A percentile compares a stretch with the other conserved stretches of the same genome.
These are phyloP conservation scores for Vanessa tameamea DNA, from an alignment of 1,140 invertebrate genomes.

Conservation along the genomic window DNA sequence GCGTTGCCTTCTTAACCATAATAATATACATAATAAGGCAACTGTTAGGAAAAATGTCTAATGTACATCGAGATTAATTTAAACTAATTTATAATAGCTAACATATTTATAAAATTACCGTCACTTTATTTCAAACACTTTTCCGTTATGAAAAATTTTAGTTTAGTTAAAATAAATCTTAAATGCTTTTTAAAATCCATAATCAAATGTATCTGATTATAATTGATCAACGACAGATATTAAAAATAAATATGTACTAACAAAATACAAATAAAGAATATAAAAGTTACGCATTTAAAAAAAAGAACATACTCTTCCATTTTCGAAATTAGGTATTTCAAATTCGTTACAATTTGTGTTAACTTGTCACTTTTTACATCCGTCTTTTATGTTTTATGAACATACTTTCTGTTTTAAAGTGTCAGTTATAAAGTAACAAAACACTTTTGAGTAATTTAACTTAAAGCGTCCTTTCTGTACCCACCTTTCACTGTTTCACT, in stretches of 20 bases:
- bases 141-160: background rate
- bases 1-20: too few species aligned
- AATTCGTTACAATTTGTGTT: background rate
- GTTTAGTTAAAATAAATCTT: background rate
- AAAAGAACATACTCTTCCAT: background rate
- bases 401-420: constrained; percentile 13
- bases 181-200: background rate
- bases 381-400: constrained; percentile 5
- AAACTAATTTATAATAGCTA: too few species aligned
- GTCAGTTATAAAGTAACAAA: constrained; percentile 25
- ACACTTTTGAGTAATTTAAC: constrained; percentile 21
- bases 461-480: constrained; percentile 24
- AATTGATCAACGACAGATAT: too few species aligned
- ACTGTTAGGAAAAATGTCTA: too few species aligned
- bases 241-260: too few species aligned
- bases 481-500: constrained; percentile 31
- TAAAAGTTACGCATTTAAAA: too few species aligned
- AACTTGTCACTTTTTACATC: background rate
- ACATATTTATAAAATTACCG: too few species aligned
- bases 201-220: background rate
- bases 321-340: background rate
- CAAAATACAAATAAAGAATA: too few species aligned
- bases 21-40: too few species aligned
- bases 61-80: too few species aligned
- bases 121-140: background rate